Base-by-base conservation (phyloP, 2,113 vertebrate species). In the Potamarius usumacintae region DNA sequence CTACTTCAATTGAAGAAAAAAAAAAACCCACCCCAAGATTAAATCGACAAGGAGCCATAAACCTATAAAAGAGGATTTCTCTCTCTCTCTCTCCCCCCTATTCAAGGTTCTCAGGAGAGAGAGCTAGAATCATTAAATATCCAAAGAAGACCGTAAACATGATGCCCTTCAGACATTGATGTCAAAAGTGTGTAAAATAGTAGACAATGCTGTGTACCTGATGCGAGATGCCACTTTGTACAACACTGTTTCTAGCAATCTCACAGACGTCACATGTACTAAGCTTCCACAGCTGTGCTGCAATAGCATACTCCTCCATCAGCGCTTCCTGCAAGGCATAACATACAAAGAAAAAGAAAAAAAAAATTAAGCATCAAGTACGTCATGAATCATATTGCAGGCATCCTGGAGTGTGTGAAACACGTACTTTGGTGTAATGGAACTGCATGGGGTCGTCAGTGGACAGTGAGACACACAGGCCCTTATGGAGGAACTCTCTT, bases 381-480 rank as follows among this genome's bases (percentile, higher is more conserved):
- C 34, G 14, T 63, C 15, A 58, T 52, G n/a, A 34, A 20, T 72
- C 11, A 42, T 17, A 30, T 30, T 72, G 18, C 48, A 8, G 1
- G 17, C 57, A 6, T 60, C 2, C 15, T 27, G 30, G 48, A 72
- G 52, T 76, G 71, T 60, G 34, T 53, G 18, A 58, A 65, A 34
- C 10, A 30, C 94, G 91, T 91, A 99, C 98, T 97, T 99, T 99
- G 30, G 98, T 99, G 90, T 99, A 99, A 91, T 99, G 98, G 91
- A 99, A 99, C 95, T 99, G 98, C 97, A 99, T 96, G 57, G 98
- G 98, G 86, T 99, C 98, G 4, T 99, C 98, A 0, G 98, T 99
- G 87, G 98, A 99, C 87, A 99, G 96, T 1, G 98, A 99, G 62
- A 99, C 95, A 0, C 95, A 96, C 69, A 99, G 94, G n/a, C 98